These are phyloP conservation scores for Azemiops feae DNA, from an alignment of 2,113 vertebrate species.

Conservation along the genomic window DNA sequence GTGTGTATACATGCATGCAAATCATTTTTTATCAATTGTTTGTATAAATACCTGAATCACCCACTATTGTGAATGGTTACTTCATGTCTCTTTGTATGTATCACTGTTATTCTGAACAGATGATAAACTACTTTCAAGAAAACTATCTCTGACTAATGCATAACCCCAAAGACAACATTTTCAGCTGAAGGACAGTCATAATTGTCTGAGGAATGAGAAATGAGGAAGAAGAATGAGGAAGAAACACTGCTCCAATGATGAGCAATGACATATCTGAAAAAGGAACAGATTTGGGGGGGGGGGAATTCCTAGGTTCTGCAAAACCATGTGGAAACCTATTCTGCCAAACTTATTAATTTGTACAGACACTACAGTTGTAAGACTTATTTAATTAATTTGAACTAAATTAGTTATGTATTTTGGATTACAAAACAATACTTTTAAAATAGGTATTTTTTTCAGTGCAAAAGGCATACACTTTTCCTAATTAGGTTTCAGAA, in stretches of 20 bases:
- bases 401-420: background rate
- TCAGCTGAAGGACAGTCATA: background rate
- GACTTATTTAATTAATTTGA: background rate
- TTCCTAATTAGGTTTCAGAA: background rate
- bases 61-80: background rate
- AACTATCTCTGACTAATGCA: background rate
- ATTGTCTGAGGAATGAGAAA: background rate
- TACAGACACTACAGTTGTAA: background rate
- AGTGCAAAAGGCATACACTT: background rate
- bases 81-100: background rate
- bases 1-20: background rate
- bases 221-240: background rate
- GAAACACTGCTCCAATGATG: background rate
- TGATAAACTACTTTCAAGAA: background rate
- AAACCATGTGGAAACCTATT: background rate
- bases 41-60: background rate
- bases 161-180: background rate
- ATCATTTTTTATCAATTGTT: background rate
- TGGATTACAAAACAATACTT: background rate
- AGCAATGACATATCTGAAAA: background rate
- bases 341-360: background rate
- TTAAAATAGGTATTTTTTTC: background rate
- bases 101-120: background rate
- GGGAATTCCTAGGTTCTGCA: background rate
- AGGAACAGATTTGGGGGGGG: background rate